These are phyloP conservation scores for Metalampra italica DNA, from an alignment of 2,888 invertebrate genomes.

Conservation along the genomic window DNA sequence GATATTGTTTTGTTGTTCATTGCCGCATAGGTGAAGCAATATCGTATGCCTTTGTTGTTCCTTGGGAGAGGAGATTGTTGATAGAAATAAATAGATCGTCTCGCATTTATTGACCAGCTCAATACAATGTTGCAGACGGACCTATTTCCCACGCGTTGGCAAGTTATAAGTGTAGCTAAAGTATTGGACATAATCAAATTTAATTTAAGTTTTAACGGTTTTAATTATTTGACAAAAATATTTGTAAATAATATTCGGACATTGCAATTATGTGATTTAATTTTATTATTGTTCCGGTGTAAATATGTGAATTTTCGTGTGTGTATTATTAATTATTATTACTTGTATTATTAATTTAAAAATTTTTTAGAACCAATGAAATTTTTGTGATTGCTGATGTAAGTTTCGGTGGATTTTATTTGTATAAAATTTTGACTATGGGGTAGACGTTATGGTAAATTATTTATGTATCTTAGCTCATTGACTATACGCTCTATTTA, in stretches of 20 bases:
- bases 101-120: conserved; percentile 47
- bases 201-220: conserved; percentile 11
- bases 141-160: conserved; percentile 26
- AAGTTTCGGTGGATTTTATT: conserved; percentile 57
- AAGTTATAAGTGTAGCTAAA: conserved; percentile 13
- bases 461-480: conserved; percentile 38
- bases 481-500: conserved; percentile 30
- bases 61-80: conserved; percentile 18
- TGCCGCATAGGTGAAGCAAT: conserved; percentile 43
- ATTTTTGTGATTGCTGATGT: conserved; percentile 56
- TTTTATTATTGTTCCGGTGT: conserved; percentile 57
- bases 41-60: conserved; percentile 33
- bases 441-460: conserved; percentile 48
- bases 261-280: conserved; percentile 58
- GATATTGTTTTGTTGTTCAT: conserved; percentile 29
- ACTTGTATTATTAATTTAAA: conserved; percentile 38
- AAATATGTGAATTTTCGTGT: conserved; percentile 71
- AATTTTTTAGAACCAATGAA: conserved; percentile 53
- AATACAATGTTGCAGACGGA: conserved; percentile 38
- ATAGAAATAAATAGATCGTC: conserved; percentile 40
- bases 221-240: conserved; percentile 26
- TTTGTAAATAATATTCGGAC: conserved; percentile 60
- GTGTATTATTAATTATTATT: conserved; percentile 46
- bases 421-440: conserved; percentile 61
- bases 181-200: conserved; percentile 15